These are phyloP conservation scores for Dallia pectoralis DNA, from an alignment of 2,797 vertebrate genomes.

Conservation along the genomic window DNA sequence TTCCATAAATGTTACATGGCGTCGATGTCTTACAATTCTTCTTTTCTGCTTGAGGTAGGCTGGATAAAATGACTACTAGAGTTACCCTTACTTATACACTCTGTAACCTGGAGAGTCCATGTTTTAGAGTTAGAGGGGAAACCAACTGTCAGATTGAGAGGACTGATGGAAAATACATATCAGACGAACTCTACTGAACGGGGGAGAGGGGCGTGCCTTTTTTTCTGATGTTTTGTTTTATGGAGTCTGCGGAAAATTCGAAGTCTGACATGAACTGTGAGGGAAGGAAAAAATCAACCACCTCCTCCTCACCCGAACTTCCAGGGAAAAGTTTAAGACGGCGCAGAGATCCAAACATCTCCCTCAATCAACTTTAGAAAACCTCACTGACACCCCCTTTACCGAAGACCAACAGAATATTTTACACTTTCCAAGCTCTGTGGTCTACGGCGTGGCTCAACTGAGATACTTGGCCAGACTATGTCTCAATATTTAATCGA, in stretches of 20 bases:
- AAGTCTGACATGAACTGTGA: constrained; percentile 58
- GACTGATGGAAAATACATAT: constrained; percentile 69
- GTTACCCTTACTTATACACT: constrained; percentile 49
- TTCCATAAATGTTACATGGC: neutral
- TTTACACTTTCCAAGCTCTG: constrained; percentile 10
- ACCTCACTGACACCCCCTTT: constrained; percentile 34
- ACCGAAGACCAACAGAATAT: constrained; percentile 43
- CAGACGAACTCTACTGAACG: constrained; percentile 38
- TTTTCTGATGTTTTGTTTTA: constrained; percentile 54
- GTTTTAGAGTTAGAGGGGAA: constrained; percentile 52
- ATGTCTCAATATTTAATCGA: constrained; percentile 2
- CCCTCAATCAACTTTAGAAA: constrained; percentile 52
- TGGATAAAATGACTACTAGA: neutral
- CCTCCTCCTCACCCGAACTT: constrained; percentile 30
- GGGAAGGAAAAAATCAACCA: constrained; percentile 54
- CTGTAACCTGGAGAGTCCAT: constrained; percentile 48
- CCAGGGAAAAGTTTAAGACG: neutral
- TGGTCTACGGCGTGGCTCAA: constrained; percentile 17
- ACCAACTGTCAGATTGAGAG: constrained; percentile 42
- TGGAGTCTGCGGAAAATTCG: constrained; percentile 59
- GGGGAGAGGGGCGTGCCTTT: constrained; percentile 31
- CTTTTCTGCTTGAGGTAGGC: neutral
- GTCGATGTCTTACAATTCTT: neutral
- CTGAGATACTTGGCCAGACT: constrained; percentile 1
- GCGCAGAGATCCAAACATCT: constrained; percentile 22